Conservation (phyloP, 2,888 invertebrate genomes). For the Agrochola circellaris region DNA sequence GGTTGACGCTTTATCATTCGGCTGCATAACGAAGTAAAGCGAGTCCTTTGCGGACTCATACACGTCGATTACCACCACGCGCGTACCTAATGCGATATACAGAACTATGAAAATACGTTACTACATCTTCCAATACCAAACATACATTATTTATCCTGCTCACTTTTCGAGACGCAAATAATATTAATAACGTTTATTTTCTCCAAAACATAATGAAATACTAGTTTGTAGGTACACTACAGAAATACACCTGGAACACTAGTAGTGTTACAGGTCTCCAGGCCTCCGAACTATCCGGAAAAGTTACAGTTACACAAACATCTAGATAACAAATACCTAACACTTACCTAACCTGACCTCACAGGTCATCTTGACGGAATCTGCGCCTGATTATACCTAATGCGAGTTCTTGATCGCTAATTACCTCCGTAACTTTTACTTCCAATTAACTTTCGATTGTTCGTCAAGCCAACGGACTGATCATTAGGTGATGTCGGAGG, state of each 20-base stretch:
- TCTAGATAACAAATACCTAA: background rate
- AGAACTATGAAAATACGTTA: background rate
- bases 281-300: background rate
- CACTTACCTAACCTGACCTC: background rate
- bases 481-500: constrained; percentile 19
- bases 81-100: background rate
- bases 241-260: no score
- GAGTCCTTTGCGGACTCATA: background rate
- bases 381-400: constrained; percentile 33
- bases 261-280: background rate
- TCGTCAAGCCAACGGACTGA: constrained; percentile 14
- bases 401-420: constrained; percentile 26
- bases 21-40: background rate
- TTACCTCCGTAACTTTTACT: constrained; percentile 74
- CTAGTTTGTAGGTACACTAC: background rate
- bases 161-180: background rate
- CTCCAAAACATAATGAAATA: background rate
- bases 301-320: background rate
- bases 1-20: background rate
- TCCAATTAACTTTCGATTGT: constrained; percentile 77
- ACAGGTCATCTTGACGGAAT: constrained; percentile 30
- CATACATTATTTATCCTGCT: background rate
- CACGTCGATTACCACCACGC: background rate
- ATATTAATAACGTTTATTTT: background rate
- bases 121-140: background rate